Evolutionary conservation across 2,888 invertebrate genomes (phyloP), one percentile per base, ranked within the genome.

Genomic region (Notodonta ziczac): DNA sequence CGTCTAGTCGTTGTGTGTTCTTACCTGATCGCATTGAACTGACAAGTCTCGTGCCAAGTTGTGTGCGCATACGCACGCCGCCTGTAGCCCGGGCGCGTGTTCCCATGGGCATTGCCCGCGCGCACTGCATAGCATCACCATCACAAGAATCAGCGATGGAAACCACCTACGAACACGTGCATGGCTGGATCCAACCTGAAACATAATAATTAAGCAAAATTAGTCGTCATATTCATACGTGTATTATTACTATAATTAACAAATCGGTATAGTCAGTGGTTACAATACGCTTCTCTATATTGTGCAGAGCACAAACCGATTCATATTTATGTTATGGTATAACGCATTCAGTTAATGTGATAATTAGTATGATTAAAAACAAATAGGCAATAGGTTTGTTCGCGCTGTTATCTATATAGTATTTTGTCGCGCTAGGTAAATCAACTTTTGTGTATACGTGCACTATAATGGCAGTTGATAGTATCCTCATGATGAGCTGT

Each of bases 31-130:
- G 89, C 98, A 98, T 90, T 98, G 98, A 69, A 98, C 97, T 44
- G 97, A 97, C 13, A 98, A 94, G 85, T 98, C 97, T 75, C 96
- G 95, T 53, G 97, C 97, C 67, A 97, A 94, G 85, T 98, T 98
- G 87, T 96, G 96, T 67, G 98, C 97, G 90, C 98, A 98, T 65
- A 98, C 95, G 87, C 98, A 98, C 55, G 97, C 96, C 57, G 97
- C 95, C 81, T 97, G 97, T 65, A 98, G 94, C 56, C 95, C 94
- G 35, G 96, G 94, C 66, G 96, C 95, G 63, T 95, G 94, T 77
- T 96, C 96, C 98, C 98, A 98, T 0, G 98, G 98, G 88, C 98
- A 98, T 81, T 97, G 97, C 32, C 96, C 96, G 57, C 88, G 85
- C 24, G 92, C 81, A 50, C 65, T 63, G 51, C 74, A 74, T 59